Evolutionary conservation across 92 coral and sea anemone species (phyloP), one percentile per base, ranked within the genome.

Genomic region (Actinostola sp.): DNA sequence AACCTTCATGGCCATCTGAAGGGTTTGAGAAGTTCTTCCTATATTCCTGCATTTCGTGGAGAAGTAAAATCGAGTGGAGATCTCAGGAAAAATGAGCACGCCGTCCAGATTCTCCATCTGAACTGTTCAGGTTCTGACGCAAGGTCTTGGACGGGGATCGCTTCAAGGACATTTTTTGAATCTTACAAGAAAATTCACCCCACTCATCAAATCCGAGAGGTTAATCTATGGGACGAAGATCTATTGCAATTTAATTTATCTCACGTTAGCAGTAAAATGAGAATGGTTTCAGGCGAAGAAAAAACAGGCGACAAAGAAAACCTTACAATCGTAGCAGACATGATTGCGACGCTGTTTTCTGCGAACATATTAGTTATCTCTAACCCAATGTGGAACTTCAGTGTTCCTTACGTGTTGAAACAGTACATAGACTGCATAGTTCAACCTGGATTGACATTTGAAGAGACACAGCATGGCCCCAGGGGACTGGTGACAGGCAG

Each of bases 321-420:
- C 20, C 73, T 88, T 59, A 69, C 75, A 48, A 83, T 87, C 26
- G 97, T 95, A 30, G 92, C 92, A 80, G 84, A 75, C 42, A 95
- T 95, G 99, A 86, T 92, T 27, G 83, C 68, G 52, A 84, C 87
- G 1, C 78, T 95, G 25, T 88, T 92, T 48, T 86, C 95, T 2
- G 99, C 97, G 7, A 84, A 83, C 83, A 95, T 92, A 57, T 73
- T 95, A 3, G 92, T 95, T n/a, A 79, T 95, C 19, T 92, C 97
- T 26, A 82, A 88, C 72, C 99, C 99, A 5, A 95, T 95, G 99
- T 95, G 99, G 99, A 95, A 95, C 71, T 95, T 83, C 71, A 92
- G 99, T 67, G 81, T 95, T 3, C 99, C 99, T 0, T 95, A 95
- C 61, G 99, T 95, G 19, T 61, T 95, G 21, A 95, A 95, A 72